Conservation (phyloP, 1,140 invertebrate species). For the Heliconius hewitsoni region DNA sequence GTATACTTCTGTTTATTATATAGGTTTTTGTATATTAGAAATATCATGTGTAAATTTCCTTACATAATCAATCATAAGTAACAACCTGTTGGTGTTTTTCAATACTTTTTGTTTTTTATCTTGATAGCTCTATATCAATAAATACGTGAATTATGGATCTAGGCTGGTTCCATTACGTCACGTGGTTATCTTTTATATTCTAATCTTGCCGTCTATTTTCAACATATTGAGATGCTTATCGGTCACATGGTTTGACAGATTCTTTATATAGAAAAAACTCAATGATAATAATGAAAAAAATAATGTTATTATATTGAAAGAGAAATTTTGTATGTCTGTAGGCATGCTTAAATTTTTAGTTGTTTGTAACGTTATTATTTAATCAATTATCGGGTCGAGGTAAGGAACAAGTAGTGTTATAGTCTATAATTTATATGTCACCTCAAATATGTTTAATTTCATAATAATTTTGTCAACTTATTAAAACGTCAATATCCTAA, state of each 20-base stretch:
- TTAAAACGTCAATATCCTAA: too few species aligned
- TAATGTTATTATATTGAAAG: neutral
- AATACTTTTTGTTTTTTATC: neutral
- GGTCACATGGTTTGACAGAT: neutral
- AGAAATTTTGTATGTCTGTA: neutral
- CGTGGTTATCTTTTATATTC: neutral
- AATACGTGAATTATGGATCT: neutral
- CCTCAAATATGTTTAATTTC: too few species aligned
- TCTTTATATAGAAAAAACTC: neutral
- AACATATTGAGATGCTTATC: neutral
- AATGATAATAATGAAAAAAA: neutral
- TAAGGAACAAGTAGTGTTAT: too few species aligned
- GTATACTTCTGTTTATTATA: too few species aligned
- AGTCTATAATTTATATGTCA: too few species aligned
- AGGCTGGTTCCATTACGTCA: neutral
- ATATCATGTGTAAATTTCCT: neutral
- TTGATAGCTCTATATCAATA: slow-evolving; percentile 1
- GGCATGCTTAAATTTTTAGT: too few species aligned
- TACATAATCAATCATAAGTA: neutral
- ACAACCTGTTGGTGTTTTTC: neutral
- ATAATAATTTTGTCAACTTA: too few species aligned
- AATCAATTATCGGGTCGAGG: too few species aligned
- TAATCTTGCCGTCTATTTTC: neutral
- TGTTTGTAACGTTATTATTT: too few species aligned
- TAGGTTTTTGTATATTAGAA: too few species aligned